phyloP scores from a whole-genome alignment of 2,113 vertebrate species.

The Hassar affinis region DNA sequence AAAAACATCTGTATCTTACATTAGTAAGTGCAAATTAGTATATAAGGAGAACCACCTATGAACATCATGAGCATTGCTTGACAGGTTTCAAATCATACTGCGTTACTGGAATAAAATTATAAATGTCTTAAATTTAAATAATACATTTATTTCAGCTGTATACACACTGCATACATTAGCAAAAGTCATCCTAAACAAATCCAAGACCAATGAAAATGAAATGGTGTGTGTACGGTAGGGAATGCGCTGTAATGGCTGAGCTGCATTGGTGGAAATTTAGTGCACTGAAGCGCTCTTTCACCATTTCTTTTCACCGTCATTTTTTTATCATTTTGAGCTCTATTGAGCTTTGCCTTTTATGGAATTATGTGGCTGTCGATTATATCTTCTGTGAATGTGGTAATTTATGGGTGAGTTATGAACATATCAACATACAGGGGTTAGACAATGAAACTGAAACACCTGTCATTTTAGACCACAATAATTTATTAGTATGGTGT shows the following conservation, averaged over 20 bases:
- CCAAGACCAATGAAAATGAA: neutral
- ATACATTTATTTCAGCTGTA: neutral
- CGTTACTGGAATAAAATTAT: too few species aligned
- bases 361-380: neutral
- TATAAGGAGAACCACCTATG: neutral
- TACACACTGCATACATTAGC: too few species aligned
- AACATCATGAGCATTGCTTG: neutral
- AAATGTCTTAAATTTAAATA: neutral
- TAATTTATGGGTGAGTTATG: neutral
- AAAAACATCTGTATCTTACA: neutral
- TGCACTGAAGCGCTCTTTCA: neutral
- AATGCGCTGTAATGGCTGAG: neutral
- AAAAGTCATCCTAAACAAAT: neutral
- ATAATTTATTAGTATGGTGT: too few species aligned
- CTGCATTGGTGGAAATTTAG: neutral
- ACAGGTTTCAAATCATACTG: neutral
- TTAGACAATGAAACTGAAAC: too few species aligned
- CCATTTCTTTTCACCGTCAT: neutral
- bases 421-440: neutral
- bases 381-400: neutral
- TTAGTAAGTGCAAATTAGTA: neutral
- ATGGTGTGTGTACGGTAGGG: neutral
- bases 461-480: too few species aligned
- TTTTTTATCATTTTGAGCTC: neutral
- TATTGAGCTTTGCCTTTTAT: neutral